These are phyloP conservation scores for Oncopodura yosiiana DNA, from an alignment of 1,140 invertebrate species.

Conservation along the genomic window DNA sequence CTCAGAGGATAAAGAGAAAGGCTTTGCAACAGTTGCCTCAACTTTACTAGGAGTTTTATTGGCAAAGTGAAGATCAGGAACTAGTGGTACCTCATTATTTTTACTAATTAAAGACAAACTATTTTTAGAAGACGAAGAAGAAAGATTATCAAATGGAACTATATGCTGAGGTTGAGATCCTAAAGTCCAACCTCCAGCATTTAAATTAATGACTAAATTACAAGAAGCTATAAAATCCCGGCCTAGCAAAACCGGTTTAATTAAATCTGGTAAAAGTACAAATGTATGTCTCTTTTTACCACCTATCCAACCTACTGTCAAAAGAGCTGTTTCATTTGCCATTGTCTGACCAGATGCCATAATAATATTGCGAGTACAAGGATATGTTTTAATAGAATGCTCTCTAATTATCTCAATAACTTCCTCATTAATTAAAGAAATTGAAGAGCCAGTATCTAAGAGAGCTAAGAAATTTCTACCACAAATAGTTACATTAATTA, in stretches of 20 bases:
- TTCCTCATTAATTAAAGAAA: constrained; percentile 11
- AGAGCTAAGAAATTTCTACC: constrained; percentile 8
- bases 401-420: constrained; percentile 5
- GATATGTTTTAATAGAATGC: constrained; percentile 1
- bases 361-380: neutral
- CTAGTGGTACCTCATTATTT: no score
- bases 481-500: constrained; percentile 9
- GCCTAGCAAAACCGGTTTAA: constrained; percentile 13
- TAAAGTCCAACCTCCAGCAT: constrained; percentile 8
- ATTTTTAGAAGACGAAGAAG: no score
- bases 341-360: neutral
- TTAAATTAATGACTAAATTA: constrained; percentile 6
- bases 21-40: no score
- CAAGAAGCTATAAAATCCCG: constrained; percentile 18
- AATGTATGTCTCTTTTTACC: constrained; percentile 8
- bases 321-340: neutral
- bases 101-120: no score
- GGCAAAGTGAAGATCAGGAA: neutral
- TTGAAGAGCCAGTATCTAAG: constrained; percentile 15
- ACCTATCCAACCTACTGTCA: neutral
- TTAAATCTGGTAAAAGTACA: constrained; percentile 1
- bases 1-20: no score
- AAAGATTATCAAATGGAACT: neutral
- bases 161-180: neutral
- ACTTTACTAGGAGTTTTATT: no score